Conservation (phyloP, 2,888 invertebrate genomes). For the Drosophila demipolita region DNA sequence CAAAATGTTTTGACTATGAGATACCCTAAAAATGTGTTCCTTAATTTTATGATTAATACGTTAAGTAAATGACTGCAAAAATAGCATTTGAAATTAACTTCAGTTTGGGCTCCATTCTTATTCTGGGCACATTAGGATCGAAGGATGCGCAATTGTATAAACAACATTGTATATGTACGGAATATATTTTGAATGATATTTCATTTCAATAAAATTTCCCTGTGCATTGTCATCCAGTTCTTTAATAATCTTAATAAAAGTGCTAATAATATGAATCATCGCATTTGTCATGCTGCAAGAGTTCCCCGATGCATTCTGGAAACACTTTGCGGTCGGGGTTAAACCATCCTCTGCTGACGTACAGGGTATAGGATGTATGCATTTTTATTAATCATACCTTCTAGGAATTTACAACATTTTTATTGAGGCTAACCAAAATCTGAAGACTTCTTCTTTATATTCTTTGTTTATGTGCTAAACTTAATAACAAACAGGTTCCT, state of each 20-base stretch:
- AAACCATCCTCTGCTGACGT: slow-evolving; percentile 6
- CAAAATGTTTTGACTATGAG: slow-evolving; percentile 5
- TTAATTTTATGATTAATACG: not conserved
- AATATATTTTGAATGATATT: not conserved
- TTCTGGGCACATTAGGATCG: not conserved
- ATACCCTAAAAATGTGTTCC: slow-evolving; percentile 29
- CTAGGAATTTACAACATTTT: slow-evolving; percentile 80
- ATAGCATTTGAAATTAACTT: not conserved
- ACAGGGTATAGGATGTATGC: slow-evolving; percentile 40
- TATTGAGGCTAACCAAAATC: slow-evolving; percentile 77
- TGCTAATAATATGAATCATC: not conserved
- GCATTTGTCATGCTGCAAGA: not conserved
- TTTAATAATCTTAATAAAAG: not conserved
- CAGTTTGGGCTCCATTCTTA: not conserved
- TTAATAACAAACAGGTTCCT: slow-evolving; percentile 73
- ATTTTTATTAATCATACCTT: slow-evolving; percentile 79
- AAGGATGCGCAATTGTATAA: not conserved
- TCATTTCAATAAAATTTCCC: not conserved
- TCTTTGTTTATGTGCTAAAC: slow-evolving; percentile 70
- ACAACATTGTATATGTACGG: not conserved
- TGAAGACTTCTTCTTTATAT: slow-evolving; percentile 28
- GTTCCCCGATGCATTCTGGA: not conserved
- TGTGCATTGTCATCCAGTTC: not conserved
- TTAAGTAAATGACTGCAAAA: not conserved
- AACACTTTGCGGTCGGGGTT: not conserved